A percentile compares a stretch with the other conserved stretches of the same genome.
phyloP scores from a whole-genome alignment of 2,113 vertebrate genomes.

The Sinocyclocheilus grahami region DNA sequence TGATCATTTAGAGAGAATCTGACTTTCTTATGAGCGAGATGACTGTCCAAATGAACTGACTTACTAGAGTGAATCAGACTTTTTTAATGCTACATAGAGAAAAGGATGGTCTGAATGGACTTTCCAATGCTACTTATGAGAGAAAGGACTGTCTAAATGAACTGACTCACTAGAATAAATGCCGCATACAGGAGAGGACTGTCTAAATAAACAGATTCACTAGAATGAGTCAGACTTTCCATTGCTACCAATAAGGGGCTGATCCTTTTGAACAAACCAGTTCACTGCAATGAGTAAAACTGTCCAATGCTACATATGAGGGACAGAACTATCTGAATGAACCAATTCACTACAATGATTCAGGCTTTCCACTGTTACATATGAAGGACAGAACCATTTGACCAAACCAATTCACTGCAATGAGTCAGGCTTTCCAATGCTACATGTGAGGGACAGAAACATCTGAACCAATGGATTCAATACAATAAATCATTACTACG shows the following conservation, averaged over 20 bases:
- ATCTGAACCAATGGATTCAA: background rate
- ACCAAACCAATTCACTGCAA: background rate
- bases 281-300: background rate
- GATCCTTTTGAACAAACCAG: background rate
- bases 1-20: too few species aligned
- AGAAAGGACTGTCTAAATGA: background rate
- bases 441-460: background rate
- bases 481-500: background rate
- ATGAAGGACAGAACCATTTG: background rate
- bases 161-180: background rate
- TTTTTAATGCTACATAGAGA: too few species aligned
- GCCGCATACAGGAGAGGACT: background rate
- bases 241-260: too few species aligned
- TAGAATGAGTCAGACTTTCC: too few species aligned
- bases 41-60: background rate
- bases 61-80: background rate
- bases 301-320: too few species aligned
- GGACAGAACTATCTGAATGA: background rate
- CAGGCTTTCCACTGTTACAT: background rate
- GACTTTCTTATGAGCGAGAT: background rate
- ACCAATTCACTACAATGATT: background rate
- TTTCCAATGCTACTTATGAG: background rate
- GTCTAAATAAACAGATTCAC: background rate
- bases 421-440: background rate
- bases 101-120: background rate